phyloP scores from a whole-genome alignment of 2,797 vertebrate genomes.

The Uromys caudimaculatus region DNA sequence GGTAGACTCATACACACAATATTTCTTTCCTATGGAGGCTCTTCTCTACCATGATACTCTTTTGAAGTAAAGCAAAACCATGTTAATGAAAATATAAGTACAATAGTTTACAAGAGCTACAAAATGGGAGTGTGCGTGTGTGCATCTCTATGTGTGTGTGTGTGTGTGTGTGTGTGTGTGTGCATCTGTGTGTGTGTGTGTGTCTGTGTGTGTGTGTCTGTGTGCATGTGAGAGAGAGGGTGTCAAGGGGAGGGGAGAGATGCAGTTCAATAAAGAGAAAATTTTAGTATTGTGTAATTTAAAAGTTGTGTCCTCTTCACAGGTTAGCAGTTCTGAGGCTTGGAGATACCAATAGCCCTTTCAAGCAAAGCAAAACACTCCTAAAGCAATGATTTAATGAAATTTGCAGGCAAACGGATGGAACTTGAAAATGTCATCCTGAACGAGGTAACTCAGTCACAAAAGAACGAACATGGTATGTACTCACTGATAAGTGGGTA shows the following conservation, averaged over 20 bases:
- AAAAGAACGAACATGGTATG: no score
- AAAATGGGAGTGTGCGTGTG: neutral
- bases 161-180: neutral
- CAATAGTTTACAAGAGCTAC: neutral
- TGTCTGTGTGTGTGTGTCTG: no score
- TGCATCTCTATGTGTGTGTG: neutral
- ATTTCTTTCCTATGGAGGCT: neutral
- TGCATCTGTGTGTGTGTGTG: neutral
- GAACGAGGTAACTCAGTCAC: no score
- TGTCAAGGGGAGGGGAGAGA: no score
- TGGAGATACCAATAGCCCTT: neutral
- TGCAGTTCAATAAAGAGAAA: neutral
- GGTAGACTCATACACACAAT: neutral
- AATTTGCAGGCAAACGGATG: no score
- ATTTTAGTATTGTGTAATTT: neutral
- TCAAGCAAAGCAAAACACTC: neutral
- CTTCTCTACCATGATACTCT: neutral
- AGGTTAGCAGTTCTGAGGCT: constrained; percentile 48
- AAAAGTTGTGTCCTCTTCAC: constrained; percentile 17
- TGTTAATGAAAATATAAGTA: neutral
- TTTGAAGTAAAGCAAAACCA: neutral
- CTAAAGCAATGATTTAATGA: no score
- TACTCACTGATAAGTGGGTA: no score
- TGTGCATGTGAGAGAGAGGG: neutral
- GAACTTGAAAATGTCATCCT: no score